A percentile compares a stretch with the other conserved stretches of the same genome.
Conservation (phyloP, 2,113 vertebrate species). For the Hemiscyllium ocellatum region DNA sequence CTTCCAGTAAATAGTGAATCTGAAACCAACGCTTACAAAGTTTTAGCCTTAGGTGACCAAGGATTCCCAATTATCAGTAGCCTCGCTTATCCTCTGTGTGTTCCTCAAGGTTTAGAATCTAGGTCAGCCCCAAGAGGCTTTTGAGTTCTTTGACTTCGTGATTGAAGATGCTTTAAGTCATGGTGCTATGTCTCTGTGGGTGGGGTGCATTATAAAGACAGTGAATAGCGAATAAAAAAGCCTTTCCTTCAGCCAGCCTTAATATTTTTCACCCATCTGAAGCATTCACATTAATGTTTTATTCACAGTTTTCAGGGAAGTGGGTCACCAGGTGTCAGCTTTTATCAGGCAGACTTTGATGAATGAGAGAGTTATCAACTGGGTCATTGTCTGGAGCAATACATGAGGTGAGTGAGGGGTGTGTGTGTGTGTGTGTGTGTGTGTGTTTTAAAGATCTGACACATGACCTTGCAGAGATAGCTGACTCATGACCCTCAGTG, state of each 20-base stretch:
- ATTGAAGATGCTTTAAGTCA: neutral
- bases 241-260: neutral
- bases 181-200: neutral
- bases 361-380: constrained; percentile 17
- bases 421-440: neutral
- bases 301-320: constrained; percentile 39
- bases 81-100: neutral
- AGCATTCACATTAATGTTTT: neutral
- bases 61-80: neutral
- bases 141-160: neutral
- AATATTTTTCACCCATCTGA: neutral
- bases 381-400: neutral
- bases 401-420: neutral
- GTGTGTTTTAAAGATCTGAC: neutral
- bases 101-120: neutral
- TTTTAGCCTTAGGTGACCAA: neutral
- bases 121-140: neutral
- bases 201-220: neutral
- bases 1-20: neutral
- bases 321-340: constrained; percentile 39
- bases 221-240: neutral
- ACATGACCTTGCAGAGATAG: neutral
- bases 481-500: neutral
- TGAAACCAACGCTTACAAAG: neutral
- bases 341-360: constrained; percentile 39